phyloP scores from a whole-genome alignment of 2,888 invertebrate genomes.

The Ethmia dodecea region DNA sequence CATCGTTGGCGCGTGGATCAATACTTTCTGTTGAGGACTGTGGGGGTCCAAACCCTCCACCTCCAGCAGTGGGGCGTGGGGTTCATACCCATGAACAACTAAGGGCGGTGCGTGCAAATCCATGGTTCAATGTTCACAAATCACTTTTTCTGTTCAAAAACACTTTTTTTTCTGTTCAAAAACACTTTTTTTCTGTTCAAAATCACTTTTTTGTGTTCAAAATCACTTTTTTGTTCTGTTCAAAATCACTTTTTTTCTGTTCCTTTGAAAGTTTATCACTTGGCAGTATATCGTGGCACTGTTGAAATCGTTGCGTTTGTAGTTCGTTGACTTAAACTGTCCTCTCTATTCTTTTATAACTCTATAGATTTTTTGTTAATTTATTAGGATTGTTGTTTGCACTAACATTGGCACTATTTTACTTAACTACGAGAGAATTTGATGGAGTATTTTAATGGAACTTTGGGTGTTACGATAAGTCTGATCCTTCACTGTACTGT shows the following conservation, averaged over 20 bases:
- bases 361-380: slow-evolving; percentile 23
- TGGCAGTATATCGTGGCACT: too few relatives aligned
- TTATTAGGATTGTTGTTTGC: slow-evolving; percentile 25
- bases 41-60: slow-evolving; percentile 69
- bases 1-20: slow-evolving; percentile 63
- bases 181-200: neutral
- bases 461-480: slow-evolving; percentile 21
- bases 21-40: slow-evolving; percentile 69
- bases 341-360: slow-evolving; percentile 23
- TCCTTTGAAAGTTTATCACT: too few relatives aligned
- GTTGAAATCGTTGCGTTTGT: slow-evolving; percentile 39
- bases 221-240: too few relatives aligned
- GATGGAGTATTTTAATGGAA: slow-evolving; percentile 36
- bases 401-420: slow-evolving; percentile 44
- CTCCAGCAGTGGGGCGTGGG: slow-evolving; percentile 65
- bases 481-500: slow-evolving; percentile 27
- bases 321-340: slow-evolving; percentile 29
- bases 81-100: slow-evolving; percentile 66
- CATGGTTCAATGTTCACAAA: slow-evolving; percentile 38
- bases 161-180: slow-evolving; percentile 22
- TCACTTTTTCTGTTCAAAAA: slow-evolving; percentile 20
- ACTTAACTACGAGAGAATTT: slow-evolving; percentile 42
- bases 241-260: too few relatives aligned
- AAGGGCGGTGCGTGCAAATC: slow-evolving; percentile 67
- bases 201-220: too few relatives aligned